Evolutionary conservation across 1,140 invertebrate genomes (phyloP), one percentile per base, ranked within the genome.

Genomic region (Leptoteleia sp.): DNA sequence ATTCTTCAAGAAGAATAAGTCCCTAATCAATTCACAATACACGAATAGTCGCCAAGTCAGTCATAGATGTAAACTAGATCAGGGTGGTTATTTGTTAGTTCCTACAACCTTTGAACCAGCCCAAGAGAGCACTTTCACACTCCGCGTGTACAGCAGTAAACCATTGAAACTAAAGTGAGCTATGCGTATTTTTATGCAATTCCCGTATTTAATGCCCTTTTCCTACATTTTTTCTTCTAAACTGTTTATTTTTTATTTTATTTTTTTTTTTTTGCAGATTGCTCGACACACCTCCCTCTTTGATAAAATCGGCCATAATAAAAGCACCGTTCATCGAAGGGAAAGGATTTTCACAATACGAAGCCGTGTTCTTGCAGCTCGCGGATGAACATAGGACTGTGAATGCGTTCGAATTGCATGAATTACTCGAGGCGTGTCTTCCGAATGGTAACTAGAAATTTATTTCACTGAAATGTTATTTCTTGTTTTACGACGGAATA

Each of bases 21-120:
- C 95, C 12, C 90, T 96, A 40, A 92, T 96, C 4, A 97, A 97
- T 87, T 97, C 96, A 0, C 95, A 97, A 81, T 98, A 97, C 83
- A 96, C 95, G 7, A 98, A 98, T 84, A 96, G 95, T 82, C 90
- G 96, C 76, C 96, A 97, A 90, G 96, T 97, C 27, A 94, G 93
- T 83, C 92, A 93, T 76, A 91, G 96, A 71, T 96, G 94, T 85
- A 92, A 94, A 62, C 87, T 98, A 64, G 95, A 97, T 82, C 92
- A 94, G 80, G 96, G 96, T 1, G 93, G 93, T 19, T 97, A 96
- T 89, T 89, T 98, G 8, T 91, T 98, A 25, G 92, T 98, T 81
- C 96, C 96, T 7, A 97, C 96, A 0, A 97, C 96, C 1, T 97
- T 97, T 87, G 96, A 97, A 88, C 95, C 96, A 0, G 93, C 94